Evolutionary conservation across 2,113 vertebrate species (phyloP).

Genomic region (Fulica atra): DNA sequence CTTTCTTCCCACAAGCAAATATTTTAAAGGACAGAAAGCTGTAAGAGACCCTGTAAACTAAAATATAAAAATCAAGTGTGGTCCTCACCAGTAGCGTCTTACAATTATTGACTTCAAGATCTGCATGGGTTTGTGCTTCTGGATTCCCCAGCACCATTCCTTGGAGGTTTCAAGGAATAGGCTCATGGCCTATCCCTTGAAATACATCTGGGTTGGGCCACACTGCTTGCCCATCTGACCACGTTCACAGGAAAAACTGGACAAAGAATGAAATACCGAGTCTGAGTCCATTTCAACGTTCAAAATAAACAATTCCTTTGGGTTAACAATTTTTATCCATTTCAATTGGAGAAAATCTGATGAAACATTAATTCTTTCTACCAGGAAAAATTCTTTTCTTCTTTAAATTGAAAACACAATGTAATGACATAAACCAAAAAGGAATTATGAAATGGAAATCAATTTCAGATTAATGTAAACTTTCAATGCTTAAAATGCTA

Average conservation of each 20-base stretch:
- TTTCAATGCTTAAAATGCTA: background rate
- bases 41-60: background rate
- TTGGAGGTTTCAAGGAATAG: background rate
- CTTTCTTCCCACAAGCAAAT: background rate
- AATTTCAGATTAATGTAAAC: background rate
- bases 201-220: background rate
- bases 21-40: background rate
- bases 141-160: background rate
- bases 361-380: background rate
- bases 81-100: background rate
- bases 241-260: background rate
- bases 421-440: background rate
- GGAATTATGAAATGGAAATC: background rate
- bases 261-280: background rate
- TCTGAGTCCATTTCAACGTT: background rate
- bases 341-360: background rate
- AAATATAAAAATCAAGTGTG: background rate
- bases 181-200: background rate
- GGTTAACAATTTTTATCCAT: background rate
- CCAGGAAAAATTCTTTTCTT: background rate
- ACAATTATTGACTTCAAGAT: background rate
- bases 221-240: background rate
- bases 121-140: background rate
- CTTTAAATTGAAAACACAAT: background rate
- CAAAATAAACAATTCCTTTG: background rate